Conservation (phyloP, 1,140 invertebrate genomes). For the Kradibia gibbosae region DNA sequence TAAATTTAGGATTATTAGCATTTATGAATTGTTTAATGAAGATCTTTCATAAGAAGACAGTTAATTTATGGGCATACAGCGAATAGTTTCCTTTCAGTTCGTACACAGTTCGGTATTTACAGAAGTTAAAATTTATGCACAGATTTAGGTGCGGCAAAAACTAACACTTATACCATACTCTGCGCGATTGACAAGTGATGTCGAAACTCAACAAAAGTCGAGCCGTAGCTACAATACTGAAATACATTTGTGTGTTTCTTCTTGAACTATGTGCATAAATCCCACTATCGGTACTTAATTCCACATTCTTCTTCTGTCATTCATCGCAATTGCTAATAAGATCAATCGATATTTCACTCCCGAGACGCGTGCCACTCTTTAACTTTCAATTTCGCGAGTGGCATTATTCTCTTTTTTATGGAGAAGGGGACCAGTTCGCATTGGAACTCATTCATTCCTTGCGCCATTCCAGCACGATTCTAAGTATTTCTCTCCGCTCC, state of each 20-base stretch:
- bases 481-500: too few species aligned
- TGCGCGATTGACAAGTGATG: background rate
- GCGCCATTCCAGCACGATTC: too few species aligned
- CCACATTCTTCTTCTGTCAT: background rate
- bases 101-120: background rate
- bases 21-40: background rate
- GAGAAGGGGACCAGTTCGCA: background rate
- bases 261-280: background rate
- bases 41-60: background rate
- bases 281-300: background rate
- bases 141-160: conserved; percentile 17
- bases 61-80: background rate
- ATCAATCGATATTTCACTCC: conserved; percentile 13
- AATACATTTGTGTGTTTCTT: conserved; percentile 5
- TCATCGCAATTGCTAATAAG: conserved; percentile 8
- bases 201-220: conserved; percentile 3
- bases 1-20: background rate
- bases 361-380: background rate
- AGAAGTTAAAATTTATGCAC: background rate
- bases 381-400: background rate
- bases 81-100: background rate
- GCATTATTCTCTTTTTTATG: background rate
- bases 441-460: too few species aligned
- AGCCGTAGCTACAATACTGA: background rate
- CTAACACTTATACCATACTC: background rate